phyloP scores from a whole-genome alignment of 2,888 invertebrate genomes.

The Caradrina clavipalpis region DNA sequence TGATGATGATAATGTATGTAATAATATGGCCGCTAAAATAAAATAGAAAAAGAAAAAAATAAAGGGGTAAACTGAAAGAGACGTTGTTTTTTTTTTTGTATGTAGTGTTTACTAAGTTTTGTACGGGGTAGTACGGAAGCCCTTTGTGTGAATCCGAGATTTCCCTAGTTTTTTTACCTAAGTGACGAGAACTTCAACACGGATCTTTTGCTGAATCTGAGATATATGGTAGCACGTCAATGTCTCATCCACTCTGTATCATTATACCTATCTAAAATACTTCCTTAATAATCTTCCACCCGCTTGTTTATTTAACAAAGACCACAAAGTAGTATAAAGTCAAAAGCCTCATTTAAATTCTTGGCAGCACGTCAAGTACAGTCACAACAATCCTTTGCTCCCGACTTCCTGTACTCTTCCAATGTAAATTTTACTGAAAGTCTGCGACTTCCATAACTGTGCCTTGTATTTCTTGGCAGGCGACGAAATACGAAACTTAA shows the following conservation, averaged over 20 bases:
- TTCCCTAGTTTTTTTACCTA: too few relatives aligned
- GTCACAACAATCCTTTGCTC: constrained; percentile 31
- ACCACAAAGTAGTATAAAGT: constrained; percentile 20
- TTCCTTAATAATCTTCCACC: background rate
- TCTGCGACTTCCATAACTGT: background rate
- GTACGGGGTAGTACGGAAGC: too few relatives aligned
- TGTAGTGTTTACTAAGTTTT: too few relatives aligned
- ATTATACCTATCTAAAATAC: background rate
- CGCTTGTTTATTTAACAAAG: constrained; percentile 8
- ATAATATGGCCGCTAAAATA: too few relatives aligned
- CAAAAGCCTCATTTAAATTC: constrained; percentile 48
- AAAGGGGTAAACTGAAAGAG: too few relatives aligned
- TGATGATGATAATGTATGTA: too few relatives aligned
- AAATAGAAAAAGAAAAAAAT: too few relatives aligned
- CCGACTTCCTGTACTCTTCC: constrained; percentile 20
- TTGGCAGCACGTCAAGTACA: constrained; percentile 33
- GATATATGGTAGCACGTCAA: too few relatives aligned
- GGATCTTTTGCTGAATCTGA: too few relatives aligned
- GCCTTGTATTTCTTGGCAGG: constrained; percentile 32
- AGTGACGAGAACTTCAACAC: too few relatives aligned
- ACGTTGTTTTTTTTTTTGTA: too few relatives aligned
- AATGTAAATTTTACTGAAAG: constrained; percentile 39
- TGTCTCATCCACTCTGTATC: background rate
- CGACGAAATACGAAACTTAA: constrained; percentile 26
- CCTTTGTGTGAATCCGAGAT: too few relatives aligned